Evolutionary conservation across 2,797 vertebrate genomes (phyloP).

Genomic region (Phoebastria nigripes): DNA sequence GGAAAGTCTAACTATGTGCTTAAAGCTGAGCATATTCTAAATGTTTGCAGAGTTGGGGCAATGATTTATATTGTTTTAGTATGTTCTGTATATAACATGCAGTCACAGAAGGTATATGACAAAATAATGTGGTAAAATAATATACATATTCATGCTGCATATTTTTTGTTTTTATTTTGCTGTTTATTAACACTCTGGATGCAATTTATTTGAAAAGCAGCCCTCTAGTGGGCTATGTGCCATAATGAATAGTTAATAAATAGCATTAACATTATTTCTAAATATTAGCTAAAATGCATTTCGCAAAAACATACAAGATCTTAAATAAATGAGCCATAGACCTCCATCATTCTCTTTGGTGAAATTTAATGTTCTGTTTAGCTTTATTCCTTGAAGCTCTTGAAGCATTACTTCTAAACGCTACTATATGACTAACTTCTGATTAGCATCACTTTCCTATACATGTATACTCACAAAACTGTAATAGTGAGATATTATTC

Average conservation of each 20-base stretch:
- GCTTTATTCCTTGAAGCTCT: background rate
- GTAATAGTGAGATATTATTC: background rate
- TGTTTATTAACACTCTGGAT: conserved; percentile 35
- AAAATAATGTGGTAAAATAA: conserved; percentile 5
- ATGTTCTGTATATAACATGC: background rate
- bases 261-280: conserved; percentile 28
- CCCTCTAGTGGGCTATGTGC: conserved; percentile 59
- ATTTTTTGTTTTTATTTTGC: conserved; percentile 31
- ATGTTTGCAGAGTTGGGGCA: background rate
- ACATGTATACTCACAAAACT: background rate
- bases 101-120: background rate
- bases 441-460: background rate
- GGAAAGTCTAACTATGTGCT: background rate
- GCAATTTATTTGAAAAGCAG: conserved; percentile 61
- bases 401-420: background rate
- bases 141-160: background rate
- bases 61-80: background rate
- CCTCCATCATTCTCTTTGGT: background rate
- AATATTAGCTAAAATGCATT: conserved; percentile 44
- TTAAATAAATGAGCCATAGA: conserved; percentile 45
- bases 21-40: background rate
- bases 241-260: conserved; percentile 58
- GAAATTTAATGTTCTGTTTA: conserved; percentile 31
- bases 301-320: conserved; percentile 33
- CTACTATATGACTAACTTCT: background rate